Evolutionary conservation across 1,140 invertebrate species (phyloP).

Genomic region (Eupristina koningsbergeri): DNA sequence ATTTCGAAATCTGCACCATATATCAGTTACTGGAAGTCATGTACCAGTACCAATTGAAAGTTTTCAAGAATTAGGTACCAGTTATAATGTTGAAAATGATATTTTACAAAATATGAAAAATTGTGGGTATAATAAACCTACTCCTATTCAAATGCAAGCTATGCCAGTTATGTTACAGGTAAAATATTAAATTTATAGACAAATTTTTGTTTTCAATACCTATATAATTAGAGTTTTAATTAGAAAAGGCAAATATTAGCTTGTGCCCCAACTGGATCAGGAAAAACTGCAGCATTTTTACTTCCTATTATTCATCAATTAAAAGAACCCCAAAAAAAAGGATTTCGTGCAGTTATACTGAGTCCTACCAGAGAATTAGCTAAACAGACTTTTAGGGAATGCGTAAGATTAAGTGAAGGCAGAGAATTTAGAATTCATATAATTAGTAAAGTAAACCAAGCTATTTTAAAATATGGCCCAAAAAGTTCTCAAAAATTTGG

Average conservation of each 20-base stretch:
- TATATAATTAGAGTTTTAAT: slow-evolving; percentile 10
- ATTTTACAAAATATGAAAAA: slow-evolving; percentile 83
- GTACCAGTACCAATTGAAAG: slow-evolving; percentile 82
- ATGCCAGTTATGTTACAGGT: slow-evolving; percentile 89
- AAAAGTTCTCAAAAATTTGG: slow-evolving; percentile 81
- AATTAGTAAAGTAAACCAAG: slow-evolving; percentile 82
- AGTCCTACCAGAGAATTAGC: slow-evolving; percentile 94
- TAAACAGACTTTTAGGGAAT: slow-evolving; percentile 90
- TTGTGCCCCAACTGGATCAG: slow-evolving; percentile 97
- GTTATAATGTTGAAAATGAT: slow-evolving; percentile 76
- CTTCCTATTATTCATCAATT: slow-evolving; percentile 89
- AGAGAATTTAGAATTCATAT: slow-evolving; percentile 81
- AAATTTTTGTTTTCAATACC: background rate
- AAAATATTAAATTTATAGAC: slow-evolving; percentile 49
- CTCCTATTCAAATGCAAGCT: slow-evolving; percentile 95
- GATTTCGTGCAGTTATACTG: slow-evolving; percentile 83
- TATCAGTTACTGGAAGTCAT: slow-evolving; percentile 84
- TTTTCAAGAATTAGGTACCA: slow-evolving; percentile 79
- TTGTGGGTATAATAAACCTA: slow-evolving; percentile 86
- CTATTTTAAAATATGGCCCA: slow-evolving; percentile 76
- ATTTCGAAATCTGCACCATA: slow-evolving; percentile 83
- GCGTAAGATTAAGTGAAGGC: slow-evolving; percentile 81
- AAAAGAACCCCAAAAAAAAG: slow-evolving; percentile 71
- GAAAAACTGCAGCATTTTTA: slow-evolving; percentile 96
- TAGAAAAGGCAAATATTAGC: slow-evolving; percentile 91